Conservation (phyloP, 2,797 vertebrate species). For the Dendrocincla fuliginosa region DNA sequence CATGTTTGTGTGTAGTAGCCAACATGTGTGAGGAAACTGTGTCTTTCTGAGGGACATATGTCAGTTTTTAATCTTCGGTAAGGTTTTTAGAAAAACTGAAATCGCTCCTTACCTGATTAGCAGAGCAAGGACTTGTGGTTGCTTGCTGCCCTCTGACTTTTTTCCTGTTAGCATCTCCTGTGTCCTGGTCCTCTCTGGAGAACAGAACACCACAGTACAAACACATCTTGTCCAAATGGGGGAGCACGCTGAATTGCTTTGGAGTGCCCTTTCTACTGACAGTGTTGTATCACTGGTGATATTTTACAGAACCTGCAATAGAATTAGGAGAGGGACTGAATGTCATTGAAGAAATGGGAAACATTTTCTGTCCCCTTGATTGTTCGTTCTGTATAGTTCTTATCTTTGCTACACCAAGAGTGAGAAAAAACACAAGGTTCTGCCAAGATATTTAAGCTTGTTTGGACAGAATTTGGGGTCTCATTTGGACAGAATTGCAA, state of each 20-base stretch:
- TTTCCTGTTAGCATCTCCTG: neutral
- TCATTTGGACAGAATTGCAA: neutral
- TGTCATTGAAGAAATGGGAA: neutral
- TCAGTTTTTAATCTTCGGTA: neutral
- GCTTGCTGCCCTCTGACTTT: neutral
- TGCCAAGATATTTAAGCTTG: neutral
- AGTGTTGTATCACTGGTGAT: neutral
- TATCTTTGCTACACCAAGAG: neutral
- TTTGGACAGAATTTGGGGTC: neutral
- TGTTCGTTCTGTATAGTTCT: neutral
- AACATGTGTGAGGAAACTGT: neutral
- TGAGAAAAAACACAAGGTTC: neutral
- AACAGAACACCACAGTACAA: neutral
- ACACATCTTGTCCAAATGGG: neutral
- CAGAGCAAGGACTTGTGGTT: neutral
- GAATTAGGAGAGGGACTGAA: neutral
- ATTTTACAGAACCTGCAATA: neutral
- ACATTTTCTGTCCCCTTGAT: neutral
- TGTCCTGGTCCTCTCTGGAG: neutral
- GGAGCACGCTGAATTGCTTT: neutral
- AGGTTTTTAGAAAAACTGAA: neutral
- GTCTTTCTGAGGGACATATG: neutral
- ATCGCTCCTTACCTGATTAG: neutral
- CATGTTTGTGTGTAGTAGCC: neutral
- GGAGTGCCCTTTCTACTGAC: neutral